A percentile compares a stretch with the other conserved stretches of the same genome.
These are phyloP conservation scores for Peromyscus californicus DNA, from an alignment of 2,113 vertebrate genomes.

Conservation along the genomic window DNA sequence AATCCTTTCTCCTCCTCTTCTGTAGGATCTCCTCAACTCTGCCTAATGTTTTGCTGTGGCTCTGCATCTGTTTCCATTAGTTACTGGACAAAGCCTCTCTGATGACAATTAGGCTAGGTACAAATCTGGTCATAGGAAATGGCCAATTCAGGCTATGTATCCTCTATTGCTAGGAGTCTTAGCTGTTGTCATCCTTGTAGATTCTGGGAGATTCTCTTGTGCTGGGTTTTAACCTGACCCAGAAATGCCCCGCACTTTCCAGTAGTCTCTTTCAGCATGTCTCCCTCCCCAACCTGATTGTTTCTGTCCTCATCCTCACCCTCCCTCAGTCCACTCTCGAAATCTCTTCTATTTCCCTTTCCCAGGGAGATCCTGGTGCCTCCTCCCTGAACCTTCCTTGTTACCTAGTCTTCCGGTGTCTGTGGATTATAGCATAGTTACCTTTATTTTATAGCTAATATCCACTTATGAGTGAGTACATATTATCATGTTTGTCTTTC, in stretches of 20 bases:
- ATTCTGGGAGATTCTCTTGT: neutral
- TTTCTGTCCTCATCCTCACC: neutral
- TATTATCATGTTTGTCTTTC: no score
- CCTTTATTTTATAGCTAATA: no score
- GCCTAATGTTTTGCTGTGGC: neutral
- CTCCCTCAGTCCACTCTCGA: neutral
- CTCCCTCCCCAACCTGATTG: neutral
- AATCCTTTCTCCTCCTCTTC: neutral
- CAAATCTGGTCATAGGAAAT: neutral
- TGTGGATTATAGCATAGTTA: neutral
- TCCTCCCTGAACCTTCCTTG: neutral
- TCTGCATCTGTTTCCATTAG: neutral
- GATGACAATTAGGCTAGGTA: neutral
- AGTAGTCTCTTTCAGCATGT: neutral
- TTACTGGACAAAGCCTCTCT: neutral
- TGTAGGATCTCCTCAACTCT: neutral
- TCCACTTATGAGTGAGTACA: no score
- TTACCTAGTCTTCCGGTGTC: neutral
- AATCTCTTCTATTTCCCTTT: neutral
- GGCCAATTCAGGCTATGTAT: neutral
- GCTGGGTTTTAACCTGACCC: neutral
- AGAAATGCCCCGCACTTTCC: neutral
- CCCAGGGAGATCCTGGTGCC: neutral
- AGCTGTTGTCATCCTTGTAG: neutral
- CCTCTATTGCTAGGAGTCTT: neutral